Conservation (phyloP, 2,113 vertebrate species). For the Herpetotheres cachinnans region DNA sequence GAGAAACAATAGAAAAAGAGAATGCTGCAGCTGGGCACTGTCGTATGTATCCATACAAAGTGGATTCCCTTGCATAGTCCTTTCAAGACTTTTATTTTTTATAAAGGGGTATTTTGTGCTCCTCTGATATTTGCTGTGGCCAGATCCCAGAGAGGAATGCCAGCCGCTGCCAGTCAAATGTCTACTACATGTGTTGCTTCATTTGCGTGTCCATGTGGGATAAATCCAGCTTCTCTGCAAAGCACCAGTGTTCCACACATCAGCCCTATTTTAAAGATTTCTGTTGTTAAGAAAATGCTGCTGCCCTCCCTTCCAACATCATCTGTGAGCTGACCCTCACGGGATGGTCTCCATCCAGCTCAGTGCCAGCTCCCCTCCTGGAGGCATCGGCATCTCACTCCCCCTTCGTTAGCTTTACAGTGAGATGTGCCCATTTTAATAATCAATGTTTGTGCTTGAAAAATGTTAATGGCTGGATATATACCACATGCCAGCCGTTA, state of each 20-base stretch:
- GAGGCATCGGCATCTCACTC: neutral
- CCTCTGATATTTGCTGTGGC: neutral
- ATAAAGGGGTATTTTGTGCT: neutral
- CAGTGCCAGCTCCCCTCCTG: neutral
- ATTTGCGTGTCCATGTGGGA: accelerated
- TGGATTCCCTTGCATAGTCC: neutral
- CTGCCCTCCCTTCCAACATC: neutral
- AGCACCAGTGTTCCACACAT: neutral
- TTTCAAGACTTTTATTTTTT: neutral
- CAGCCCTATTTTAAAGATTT: neutral
- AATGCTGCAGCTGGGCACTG: neutral
- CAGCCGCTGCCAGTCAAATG: neutral
- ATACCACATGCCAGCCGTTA: neutral
- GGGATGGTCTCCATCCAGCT: neutral
- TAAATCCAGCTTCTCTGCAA: neutral
- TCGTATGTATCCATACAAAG: neutral
- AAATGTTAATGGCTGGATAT: neutral
- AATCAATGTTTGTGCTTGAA: neutral
- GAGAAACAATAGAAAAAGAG: neutral
- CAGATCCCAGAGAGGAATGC: neutral
- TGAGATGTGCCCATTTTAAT: neutral
- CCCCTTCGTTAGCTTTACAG: neutral
- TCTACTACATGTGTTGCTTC: neutral
- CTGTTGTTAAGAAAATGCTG: neutral
- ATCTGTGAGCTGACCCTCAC: neutral